A percentile compares a stretch with the other conserved stretches of the same genome.
Conservation (phyloP, 2,888 invertebrate genomes). For the Netelia fuscicornis region DNA sequence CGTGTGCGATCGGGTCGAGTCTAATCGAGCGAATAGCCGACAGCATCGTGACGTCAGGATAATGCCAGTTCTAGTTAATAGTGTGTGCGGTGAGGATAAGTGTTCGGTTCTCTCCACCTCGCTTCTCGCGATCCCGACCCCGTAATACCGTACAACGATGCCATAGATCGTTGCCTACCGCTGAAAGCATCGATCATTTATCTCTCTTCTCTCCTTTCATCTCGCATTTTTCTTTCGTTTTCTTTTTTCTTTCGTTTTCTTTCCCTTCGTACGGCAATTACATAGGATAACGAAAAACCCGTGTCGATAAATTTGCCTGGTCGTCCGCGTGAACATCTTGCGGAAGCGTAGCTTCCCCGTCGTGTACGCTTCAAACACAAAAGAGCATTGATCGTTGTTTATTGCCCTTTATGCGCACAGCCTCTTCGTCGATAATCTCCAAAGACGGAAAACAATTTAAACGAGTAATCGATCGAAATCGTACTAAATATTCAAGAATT, state of each 20-base stretch:
- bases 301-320: constrained; percentile 34
- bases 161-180: constrained; percentile 20
- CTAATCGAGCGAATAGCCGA: constrained; percentile 54
- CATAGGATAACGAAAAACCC: constrained; percentile 24
- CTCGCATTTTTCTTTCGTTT: not conserved
- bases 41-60: constrained; percentile 60
- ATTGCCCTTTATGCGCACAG: too few species aligned
- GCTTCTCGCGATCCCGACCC: constrained; percentile 6
- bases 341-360: constrained; percentile 29
- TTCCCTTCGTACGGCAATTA: constrained; percentile 42
- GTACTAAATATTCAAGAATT: too few species aligned
- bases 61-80: constrained; percentile 53
- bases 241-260: not conserved
- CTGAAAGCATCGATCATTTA: constrained; percentile 48
- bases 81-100: constrained; percentile 52
- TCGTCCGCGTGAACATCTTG: not conserved
- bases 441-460: too few species aligned
- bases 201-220: not conserved
- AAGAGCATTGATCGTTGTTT: not conserved
- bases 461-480: too few species aligned
- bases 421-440: too few species aligned
- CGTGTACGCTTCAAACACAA: not conserved
- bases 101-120: constrained; percentile 21
- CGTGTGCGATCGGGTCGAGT: constrained; percentile 12
- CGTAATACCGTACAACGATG: constrained; percentile 11